phyloP scores from a whole-genome alignment of 1,140 invertebrate genomes.

The Ips typographus region DNA sequence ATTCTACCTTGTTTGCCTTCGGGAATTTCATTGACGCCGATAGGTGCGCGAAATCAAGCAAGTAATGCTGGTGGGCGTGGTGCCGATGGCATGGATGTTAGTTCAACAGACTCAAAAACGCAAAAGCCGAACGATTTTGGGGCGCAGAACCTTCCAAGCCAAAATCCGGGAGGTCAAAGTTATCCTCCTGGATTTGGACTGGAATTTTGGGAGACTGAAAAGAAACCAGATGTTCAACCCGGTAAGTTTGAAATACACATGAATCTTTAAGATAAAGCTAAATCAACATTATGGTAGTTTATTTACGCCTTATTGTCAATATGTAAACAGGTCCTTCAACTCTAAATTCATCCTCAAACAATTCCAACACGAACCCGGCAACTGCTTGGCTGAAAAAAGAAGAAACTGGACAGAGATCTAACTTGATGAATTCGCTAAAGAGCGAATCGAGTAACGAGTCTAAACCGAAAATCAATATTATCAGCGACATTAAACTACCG shows the following conservation, averaged over 20 bases:
- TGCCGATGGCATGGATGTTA: too few species aligned
- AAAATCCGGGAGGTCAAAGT: too few species aligned
- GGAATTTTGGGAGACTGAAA: conserved; percentile 40
- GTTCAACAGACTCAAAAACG: not conserved
- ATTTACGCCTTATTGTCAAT: conserved; percentile 9
- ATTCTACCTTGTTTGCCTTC: conserved; percentile 34
- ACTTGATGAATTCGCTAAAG: conserved; percentile 29
- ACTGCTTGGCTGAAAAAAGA: conserved; percentile 35
- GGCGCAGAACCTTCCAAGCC: conserved; percentile 13
- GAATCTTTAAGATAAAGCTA: too few species aligned
- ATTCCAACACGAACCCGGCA: conserved; percentile 5
- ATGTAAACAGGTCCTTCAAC: conserved; percentile 20
- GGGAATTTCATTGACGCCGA: conserved; percentile 38
- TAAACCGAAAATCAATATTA: conserved; percentile 52
- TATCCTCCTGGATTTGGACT: too few species aligned
- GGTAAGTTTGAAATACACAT: not conserved
- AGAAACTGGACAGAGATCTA: conserved; percentile 2
- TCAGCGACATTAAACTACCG: conserved; percentile 51
- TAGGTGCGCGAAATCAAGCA: conserved; percentile 19
- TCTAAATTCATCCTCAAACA: conserved; percentile 1
- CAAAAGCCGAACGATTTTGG: conserved; percentile 12
- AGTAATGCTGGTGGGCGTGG: not conserved
- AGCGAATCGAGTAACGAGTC: conserved; percentile 41
- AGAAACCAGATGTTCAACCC: conserved; percentile 34
- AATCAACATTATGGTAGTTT: too few species aligned